Evolutionary conservation across 1,140 invertebrate species (phyloP).

Genomic region (Zaprionus ghesquierei): DNA sequence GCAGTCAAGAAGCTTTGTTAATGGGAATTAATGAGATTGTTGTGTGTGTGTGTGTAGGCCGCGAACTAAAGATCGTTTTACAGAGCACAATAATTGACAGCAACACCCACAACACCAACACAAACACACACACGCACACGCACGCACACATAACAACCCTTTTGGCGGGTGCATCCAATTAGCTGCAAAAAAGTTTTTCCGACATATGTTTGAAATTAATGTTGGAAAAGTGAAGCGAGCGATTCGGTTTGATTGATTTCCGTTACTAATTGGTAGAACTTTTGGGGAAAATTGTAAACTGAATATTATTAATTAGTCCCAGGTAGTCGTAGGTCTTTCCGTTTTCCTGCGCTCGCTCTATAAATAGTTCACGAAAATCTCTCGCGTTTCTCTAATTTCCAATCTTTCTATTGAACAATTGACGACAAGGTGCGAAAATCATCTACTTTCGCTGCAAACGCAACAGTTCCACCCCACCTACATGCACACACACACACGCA

Average conservation of each 20-base stretch:
- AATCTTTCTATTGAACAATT: slow-evolving; percentile 42
- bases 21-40: slow-evolving; percentile 58
- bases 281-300: neutral
- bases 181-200: slow-evolving; percentile 53
- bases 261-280: slow-evolving; percentile 36
- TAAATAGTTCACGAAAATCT: slow-evolving; percentile 25
- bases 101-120: neutral
- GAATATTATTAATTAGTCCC: slow-evolving; percentile 45
- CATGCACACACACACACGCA: neutral
- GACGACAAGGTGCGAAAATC: slow-evolving; percentile 73
- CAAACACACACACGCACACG: neutral
- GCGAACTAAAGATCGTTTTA: slow-evolving; percentile 38
- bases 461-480: slow-evolving; percentile 12
- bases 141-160: slow-evolving; percentile 16
- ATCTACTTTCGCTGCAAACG: slow-evolving; percentile 38
- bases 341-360: neutral
- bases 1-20: slow-evolving; percentile 54
- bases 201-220: slow-evolving; percentile 61
- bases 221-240: slow-evolving; percentile 20
- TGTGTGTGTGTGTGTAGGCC: neutral
- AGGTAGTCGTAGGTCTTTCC: neutral
- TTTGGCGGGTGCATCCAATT: slow-evolving; percentile 51
- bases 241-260: slow-evolving; percentile 60
- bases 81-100: slow-evolving; percentile 20
- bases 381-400: slow-evolving; percentile 21